phyloP scores from a whole-genome alignment of 2,797 vertebrate species.

The Carapus acus region DNA sequence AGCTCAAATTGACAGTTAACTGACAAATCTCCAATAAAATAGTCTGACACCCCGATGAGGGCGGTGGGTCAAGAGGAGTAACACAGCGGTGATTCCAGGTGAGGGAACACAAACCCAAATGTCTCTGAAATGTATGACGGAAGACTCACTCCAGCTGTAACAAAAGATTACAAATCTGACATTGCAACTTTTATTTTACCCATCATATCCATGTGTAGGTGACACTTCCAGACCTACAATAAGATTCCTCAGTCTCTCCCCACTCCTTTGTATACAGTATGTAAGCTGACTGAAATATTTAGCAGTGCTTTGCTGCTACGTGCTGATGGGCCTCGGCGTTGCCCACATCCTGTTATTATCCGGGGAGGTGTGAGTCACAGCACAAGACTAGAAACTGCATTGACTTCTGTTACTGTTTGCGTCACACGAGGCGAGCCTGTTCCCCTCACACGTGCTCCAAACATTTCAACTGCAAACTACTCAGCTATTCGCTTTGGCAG shows the following conservation, averaged over 20 bases:
- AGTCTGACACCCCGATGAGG: neutral
- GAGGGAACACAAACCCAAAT: neutral
- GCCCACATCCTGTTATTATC: constrained; percentile 58
- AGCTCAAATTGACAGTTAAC: constrained; percentile 34
- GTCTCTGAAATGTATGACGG: neutral
- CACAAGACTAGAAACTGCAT: constrained; percentile 8
- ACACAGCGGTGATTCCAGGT: constrained; percentile 4
- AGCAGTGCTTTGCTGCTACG: too few relatives aligned
- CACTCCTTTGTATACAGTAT: too few relatives aligned
- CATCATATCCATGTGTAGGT: too few relatives aligned
- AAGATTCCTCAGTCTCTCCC: too few relatives aligned
- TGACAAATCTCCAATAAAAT: constrained; percentile 27
- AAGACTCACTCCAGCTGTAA: neutral
- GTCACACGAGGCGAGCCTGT: neutral
- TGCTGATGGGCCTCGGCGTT: constrained; percentile 3
- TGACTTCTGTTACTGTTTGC: constrained; percentile 19
- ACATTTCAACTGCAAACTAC: too few relatives aligned
- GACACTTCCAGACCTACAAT: too few relatives aligned
- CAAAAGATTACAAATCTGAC: too few relatives aligned
- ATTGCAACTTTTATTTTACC: too few relatives aligned
- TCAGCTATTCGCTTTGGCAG: too few relatives aligned
- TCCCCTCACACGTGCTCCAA: neutral
- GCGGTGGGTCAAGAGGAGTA: neutral
- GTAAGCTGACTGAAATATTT: too few relatives aligned
- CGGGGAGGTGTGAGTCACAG: constrained; percentile 33